A percentile compares a stretch with the other conserved stretches of the same genome.
These are phyloP conservation scores for Hyles vespertilio DNA, from an alignment of 1,140 invertebrate genomes.

Conservation along the genomic window DNA sequence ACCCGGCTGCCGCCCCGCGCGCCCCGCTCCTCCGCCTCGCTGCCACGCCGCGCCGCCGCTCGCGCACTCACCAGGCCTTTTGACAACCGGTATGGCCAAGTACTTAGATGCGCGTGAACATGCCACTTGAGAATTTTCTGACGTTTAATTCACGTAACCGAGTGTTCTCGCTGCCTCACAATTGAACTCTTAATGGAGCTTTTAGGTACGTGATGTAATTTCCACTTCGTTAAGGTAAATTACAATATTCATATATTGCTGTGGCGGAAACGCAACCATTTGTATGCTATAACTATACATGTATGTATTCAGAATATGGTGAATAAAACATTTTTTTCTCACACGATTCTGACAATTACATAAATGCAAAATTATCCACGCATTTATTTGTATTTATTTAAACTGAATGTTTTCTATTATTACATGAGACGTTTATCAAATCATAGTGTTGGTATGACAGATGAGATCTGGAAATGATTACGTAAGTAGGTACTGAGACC, in stretches of 20 bases:
- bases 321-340: too few relatives aligned
- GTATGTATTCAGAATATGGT: too few relatives aligned
- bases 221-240: constrained; percentile 11
- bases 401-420: too few relatives aligned
- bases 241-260: constrained; percentile 7
- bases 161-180: constrained; percentile 35
- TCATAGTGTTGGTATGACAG: too few relatives aligned
- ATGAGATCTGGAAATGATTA: background rate
- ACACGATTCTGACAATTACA: too few relatives aligned
- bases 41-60: constrained; percentile 12
- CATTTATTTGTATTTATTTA: too few relatives aligned
- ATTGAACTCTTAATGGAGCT: constrained; percentile 38
- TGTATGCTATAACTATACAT: background rate
- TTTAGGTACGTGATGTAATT: constrained; percentile 24
- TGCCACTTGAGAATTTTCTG: constrained; percentile 64
- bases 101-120: constrained; percentile 43
- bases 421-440: too few relatives aligned
- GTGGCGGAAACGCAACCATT: constrained; percentile 1
- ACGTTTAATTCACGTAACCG: constrained; percentile 62
- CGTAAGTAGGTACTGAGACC: background rate
- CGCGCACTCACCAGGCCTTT: constrained; percentile 49
- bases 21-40: constrained; percentile 13
- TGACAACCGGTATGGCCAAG: constrained; percentile 69
- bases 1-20: constrained; percentile 44
- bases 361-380: too few relatives aligned